phyloP scores from a whole-genome alignment of 2,797 vertebrate genomes.

The Ibycter americanus region DNA sequence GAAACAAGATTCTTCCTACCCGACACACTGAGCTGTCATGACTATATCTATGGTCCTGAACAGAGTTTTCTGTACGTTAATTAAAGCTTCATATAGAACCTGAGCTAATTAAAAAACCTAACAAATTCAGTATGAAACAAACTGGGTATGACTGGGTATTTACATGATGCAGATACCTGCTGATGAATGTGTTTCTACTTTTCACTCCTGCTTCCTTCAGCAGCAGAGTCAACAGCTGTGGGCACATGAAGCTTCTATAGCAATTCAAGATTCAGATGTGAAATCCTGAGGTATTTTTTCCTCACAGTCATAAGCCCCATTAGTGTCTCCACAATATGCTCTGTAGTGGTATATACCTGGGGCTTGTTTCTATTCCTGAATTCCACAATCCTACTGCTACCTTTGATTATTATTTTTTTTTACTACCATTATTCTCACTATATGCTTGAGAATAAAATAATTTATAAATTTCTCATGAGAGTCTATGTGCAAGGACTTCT shows the following conservation, averaged over 20 bases:
- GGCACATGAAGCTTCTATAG: neutral
- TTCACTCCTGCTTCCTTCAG: neutral
- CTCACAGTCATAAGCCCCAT: neutral
- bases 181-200: neutral
- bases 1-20: neutral
- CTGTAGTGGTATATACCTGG: neutral
- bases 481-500: neutral
- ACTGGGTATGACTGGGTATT: neutral
- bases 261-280: conserved; percentile 30
- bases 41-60: neutral
- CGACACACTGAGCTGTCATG: neutral
- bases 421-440: neutral
- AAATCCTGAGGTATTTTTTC: conserved; percentile 12
- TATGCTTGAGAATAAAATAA: neutral
- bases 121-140: neutral
- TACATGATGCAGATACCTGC: neutral
- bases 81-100: conserved; percentile 3
- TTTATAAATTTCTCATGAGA: conserved; percentile 1
- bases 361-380: neutral
- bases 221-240: conserved; percentile 13
- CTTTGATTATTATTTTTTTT: neutral
- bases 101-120: conserved; percentile 1
- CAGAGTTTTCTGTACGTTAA: neutral
- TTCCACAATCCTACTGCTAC: neutral
- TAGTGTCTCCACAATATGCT: neutral